Percentiles rank a stretch among this genome's conserved stretches.
Evolutionary conservation across 2,797 vertebrate genomes (phyloP).

Genomic region (Dendrocincla tyrannina): DNA sequence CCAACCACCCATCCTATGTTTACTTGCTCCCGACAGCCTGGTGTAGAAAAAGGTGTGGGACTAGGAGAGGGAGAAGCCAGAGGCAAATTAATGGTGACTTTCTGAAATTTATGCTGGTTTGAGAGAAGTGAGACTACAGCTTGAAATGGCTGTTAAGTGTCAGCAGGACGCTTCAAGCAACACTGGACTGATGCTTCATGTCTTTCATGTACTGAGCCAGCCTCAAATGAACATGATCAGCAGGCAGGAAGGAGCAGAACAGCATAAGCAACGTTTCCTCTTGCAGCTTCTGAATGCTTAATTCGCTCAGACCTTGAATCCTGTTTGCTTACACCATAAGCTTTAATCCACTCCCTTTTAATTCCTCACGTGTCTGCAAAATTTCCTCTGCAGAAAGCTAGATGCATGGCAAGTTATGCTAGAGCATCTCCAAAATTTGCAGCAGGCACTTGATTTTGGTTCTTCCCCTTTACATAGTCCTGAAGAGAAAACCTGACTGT

Average conservation of each 20-base stretch:
- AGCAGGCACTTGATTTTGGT: neutral
- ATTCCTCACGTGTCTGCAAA: neutral
- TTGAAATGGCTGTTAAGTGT: neutral
- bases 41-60: neutral
- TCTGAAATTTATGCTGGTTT: neutral
- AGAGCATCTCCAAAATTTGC: neutral
- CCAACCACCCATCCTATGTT: neutral
- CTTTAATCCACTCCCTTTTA: neutral
- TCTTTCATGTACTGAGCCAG: neutral
- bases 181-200: neutral
- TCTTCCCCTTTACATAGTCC: neutral
- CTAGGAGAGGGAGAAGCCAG: neutral
- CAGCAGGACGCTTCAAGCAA: neutral
- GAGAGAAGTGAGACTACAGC: neutral
- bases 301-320: neutral
- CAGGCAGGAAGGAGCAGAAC: neutral
- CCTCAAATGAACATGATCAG: neutral
- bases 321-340: neutral
- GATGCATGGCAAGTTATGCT: neutral
- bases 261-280: neutral
- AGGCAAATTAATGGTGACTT: neutral
- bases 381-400: neutral
- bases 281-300: neutral
- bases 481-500: neutral
- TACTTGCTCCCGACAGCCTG: neutral